Percentiles rank a stretch among this genome's conserved stretches.
Evolutionary conservation across 1,140 invertebrate species (phyloP).

Genomic region (Trichonephila inaurata): DNA sequence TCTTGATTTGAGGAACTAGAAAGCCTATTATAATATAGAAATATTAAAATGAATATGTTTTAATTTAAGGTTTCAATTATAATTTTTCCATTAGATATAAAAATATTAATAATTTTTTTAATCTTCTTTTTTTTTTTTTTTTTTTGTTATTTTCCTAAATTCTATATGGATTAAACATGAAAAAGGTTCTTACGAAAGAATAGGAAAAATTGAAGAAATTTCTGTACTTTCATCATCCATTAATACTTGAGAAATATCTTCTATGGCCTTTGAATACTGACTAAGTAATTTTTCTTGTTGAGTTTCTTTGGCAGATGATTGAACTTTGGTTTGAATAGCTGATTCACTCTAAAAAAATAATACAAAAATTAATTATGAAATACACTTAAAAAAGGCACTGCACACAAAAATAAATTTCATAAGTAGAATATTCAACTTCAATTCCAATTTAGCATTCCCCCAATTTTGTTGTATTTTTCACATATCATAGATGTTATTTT

Average conservation of each 20-base stretch:
- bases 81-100: too few species aligned
- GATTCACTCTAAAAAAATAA: background rate
- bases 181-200: background rate
- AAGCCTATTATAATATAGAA: background rate
- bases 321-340: background rate
- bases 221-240: constrained; percentile 34
- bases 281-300: background rate
- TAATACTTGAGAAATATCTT: constrained; percentile 52
- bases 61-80: too few species aligned
- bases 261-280: constrained; percentile 47
- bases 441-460: too few species aligned
- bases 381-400: background rate
- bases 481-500: too few species aligned
- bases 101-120: too few species aligned
- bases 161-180: too few species aligned
- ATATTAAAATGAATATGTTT: too few species aligned
- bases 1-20: background rate
- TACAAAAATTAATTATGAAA: background rate
- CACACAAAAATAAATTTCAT: background rate
- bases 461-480: too few species aligned
- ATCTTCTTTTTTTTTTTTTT: too few species aligned
- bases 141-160: too few species aligned
- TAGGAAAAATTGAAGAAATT: constrained; percentile 19
- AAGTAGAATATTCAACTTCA: background rate
- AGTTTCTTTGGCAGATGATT: background rate